These are phyloP conservation scores for Aurelia coerulea DNA, from an alignment of 30 jellyfish, hydroid and myxozoan genomes.

Conservation along the genomic window DNA sequence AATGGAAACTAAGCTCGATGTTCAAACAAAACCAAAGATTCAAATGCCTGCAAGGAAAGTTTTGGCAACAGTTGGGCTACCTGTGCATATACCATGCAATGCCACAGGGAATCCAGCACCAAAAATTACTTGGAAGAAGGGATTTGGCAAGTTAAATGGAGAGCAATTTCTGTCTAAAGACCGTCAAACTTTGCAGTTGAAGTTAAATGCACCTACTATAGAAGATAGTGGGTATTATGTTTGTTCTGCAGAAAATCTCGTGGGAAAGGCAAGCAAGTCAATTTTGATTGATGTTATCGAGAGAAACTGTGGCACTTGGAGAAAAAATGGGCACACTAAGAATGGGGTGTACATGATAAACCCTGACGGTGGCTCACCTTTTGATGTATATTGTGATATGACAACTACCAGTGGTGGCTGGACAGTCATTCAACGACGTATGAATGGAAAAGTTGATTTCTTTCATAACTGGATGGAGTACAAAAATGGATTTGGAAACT, in stretches of 20 bases:
- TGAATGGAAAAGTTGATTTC: slow-evolving; percentile 46
- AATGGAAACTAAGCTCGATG: slow-evolving; percentile 18
- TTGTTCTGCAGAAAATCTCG: slow-evolving; percentile 13
- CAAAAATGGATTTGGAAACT: slow-evolving; percentile 36
- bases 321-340: background rate
- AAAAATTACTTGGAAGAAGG: slow-evolving; percentile 20
- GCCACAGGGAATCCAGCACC: slow-evolving; percentile 48
- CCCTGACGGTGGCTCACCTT: slow-evolving; percentile 32
- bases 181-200: background rate
- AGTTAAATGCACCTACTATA: background rate
- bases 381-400: slow-evolving; percentile 39
- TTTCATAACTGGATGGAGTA: slow-evolving; percentile 24
- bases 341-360: slow-evolving; percentile 27
- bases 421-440: slow-evolving; percentile 58
- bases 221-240: slow-evolving; percentile 12
- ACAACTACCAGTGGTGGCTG: slow-evolving; percentile 44
- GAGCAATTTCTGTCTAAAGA: slow-evolving; percentile 11
- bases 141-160: background rate
- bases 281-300: background rate
- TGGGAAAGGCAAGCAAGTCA: background rate
- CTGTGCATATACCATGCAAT: slow-evolving; percentile 1
- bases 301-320: slow-evolving; percentile 13
- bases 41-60: background rate
- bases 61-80: slow-evolving; percentile 3
- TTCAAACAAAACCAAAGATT: slow-evolving; percentile 35